Conservation (phyloP, 2,888 invertebrate genomes). For the Cataglyphis albicans region DNA sequence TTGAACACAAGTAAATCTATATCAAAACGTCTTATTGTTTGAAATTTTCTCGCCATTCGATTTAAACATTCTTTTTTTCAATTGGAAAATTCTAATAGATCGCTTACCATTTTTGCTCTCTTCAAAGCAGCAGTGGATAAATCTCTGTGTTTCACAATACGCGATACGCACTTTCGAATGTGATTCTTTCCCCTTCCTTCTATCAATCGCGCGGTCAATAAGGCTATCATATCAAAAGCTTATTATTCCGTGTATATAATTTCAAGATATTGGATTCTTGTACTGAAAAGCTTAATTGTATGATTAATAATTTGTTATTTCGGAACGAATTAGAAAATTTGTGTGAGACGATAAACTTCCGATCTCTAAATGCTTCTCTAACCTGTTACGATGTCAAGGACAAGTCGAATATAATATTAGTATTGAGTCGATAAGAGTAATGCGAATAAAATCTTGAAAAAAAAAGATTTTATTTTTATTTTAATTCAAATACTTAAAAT, state of each 20-base stretch:
- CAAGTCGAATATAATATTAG: background rate
- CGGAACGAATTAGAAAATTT: background rate
- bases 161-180: constrained; percentile 54
- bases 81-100: background rate
- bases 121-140: constrained; percentile 56
- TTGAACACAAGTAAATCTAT: background rate
- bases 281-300: background rate
- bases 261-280: background rate
- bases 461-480: background rate
- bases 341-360: background rate
- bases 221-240: constrained; percentile 53
- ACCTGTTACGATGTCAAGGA: constrained; percentile 2
- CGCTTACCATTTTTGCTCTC: constrained; percentile 65
- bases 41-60: background rate
- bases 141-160: constrained; percentile 56
- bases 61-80: background rate
- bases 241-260: background rate
- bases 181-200: constrained; percentile 57
- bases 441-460: background rate
- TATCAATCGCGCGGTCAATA: constrained; percentile 57
- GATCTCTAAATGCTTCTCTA: constrained; percentile 5
- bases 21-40: background rate
- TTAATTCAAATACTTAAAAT: background rate
- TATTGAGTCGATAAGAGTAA: background rate
- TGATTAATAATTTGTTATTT: constrained; percentile 6